Evolutionary conservation across 1,140 invertebrate species (phyloP).

Genomic region (Drosophila repleta): DNA sequence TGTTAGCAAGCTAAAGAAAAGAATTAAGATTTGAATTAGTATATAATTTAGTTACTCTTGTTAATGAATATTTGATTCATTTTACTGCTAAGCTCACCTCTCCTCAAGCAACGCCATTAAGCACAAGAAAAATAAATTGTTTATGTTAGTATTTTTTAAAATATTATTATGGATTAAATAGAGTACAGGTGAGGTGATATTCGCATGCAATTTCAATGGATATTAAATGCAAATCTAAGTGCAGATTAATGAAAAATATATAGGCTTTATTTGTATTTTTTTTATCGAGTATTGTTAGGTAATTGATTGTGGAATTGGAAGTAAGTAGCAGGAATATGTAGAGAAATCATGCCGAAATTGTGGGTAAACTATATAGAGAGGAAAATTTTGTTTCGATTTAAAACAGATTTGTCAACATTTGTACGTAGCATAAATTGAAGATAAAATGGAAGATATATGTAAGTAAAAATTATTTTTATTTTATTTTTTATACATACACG

Average conservation of each 20-base stretch:
- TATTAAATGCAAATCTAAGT: slow-evolving; percentile 27
- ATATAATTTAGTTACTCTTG: background rate
- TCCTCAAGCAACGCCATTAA: background rate
- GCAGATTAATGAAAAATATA: slow-evolving; percentile 29
- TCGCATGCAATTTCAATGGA: slow-evolving; percentile 28
- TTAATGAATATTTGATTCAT: background rate
- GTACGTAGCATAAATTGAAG: slow-evolving; percentile 18
- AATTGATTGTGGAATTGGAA: slow-evolving; percentile 45
- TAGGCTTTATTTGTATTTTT: slow-evolving; percentile 15
- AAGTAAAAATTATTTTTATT: slow-evolving; percentile 15
- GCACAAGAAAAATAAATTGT: slow-evolving; percentile 1
- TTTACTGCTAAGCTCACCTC: background rate
- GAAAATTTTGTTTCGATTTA: slow-evolving; percentile 21
- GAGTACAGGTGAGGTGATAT: background rate
- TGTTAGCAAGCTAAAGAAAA: background rate
- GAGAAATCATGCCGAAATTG: slow-evolving; percentile 61
- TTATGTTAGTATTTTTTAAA: slow-evolving; percentile 5
- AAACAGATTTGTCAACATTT: slow-evolving; percentile 46
- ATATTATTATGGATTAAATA: background rate
- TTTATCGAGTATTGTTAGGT: slow-evolving; percentile 9
- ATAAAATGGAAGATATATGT: slow-evolving; percentile 11
- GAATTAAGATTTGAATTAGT: background rate
- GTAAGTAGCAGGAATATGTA: slow-evolving; percentile 36
- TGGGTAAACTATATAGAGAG: slow-evolving; percentile 24
- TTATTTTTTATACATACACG: slow-evolving; percentile 60